phyloP scores from a whole-genome alignment of 2,888 invertebrate genomes.

The Meteorus cinctellus region DNA sequence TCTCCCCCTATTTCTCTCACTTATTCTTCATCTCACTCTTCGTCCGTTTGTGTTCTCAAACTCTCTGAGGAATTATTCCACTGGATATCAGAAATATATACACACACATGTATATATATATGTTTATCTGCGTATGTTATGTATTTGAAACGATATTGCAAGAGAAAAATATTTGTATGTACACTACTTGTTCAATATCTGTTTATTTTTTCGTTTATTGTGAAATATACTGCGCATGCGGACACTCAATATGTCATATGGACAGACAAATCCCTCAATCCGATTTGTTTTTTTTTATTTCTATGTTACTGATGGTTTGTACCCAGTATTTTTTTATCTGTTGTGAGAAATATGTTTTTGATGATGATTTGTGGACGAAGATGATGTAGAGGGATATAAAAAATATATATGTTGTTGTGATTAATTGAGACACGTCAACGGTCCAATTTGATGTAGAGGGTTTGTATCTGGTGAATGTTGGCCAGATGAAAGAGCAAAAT shows the following conservation, averaged over 20 bases:
- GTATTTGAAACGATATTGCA: not conserved
- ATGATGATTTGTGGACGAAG: slow-evolving; percentile 15
- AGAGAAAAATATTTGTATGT: not conserved
- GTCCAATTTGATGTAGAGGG: not conserved
- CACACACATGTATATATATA: not conserved
- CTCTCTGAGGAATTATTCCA: slow-evolving; percentile 30
- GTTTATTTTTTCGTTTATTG: not conserved
- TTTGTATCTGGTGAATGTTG: not conserved
- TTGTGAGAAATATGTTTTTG: not conserved
- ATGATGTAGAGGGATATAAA: not conserved
- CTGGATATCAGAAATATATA: not conserved
- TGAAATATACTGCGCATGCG: not conserved
- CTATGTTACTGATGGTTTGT: not conserved
- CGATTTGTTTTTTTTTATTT: not conserved
- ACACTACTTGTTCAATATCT: not conserved
- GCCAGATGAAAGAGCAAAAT: not conserved
- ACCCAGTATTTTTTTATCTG: not conserved
- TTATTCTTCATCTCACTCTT: slow-evolving; percentile 10
- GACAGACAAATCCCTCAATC: slow-evolving; percentile 12
- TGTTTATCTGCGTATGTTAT: not conserved
- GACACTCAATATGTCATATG: slow-evolving; percentile 3
- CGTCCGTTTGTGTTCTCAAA: slow-evolving; percentile 8
- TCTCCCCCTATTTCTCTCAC: slow-evolving; percentile 4
- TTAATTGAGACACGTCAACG: slow-evolving; percentile 3
- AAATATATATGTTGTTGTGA: not conserved